Percentiles rank a stretch among this genome's conserved stretches.
phyloP scores from a whole-genome alignment of 2,113 vertebrate species.

The Sceloporus undulatus region DNA sequence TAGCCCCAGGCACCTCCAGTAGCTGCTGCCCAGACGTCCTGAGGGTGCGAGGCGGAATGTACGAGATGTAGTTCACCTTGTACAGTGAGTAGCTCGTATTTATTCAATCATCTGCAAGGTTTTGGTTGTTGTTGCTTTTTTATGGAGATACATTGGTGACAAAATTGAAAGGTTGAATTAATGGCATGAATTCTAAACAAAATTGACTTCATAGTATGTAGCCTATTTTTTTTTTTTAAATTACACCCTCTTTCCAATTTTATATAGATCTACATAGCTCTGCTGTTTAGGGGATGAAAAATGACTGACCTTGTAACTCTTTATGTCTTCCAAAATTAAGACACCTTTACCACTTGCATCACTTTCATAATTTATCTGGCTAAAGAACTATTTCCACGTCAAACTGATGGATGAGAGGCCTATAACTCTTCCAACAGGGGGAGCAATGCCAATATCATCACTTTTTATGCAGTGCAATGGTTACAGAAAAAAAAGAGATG shows the following conservation, averaged over 20 bases:
- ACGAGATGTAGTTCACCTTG: constrained; percentile 4
- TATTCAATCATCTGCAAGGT: not conserved
- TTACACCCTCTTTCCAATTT: not conserved
- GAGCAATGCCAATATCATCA: not conserved
- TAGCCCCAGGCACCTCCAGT: too few species aligned
- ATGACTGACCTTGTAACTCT: not conserved
- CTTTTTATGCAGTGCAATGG: not conserved
- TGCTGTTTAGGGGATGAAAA: constrained; percentile 5
- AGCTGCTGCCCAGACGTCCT: too few species aligned
- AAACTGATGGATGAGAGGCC: constrained; percentile 6
- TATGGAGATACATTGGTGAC: not conserved
- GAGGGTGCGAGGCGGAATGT: too few species aligned
- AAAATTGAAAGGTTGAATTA: constrained; percentile 2
- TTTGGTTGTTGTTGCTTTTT: not conserved
- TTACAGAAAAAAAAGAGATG: not conserved
- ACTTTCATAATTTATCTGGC: constrained; percentile 5
- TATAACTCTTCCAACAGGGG: not conserved
- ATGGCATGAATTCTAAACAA: not conserved
- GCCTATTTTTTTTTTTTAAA: not conserved
- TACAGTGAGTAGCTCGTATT: not conserved
- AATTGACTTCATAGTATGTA: not conserved
- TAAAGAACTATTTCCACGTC: not conserved
- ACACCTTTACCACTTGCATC: not conserved
- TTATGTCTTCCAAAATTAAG: not conserved
- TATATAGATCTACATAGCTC: not conserved